Conservation (phyloP, 2,797 vertebrate species). For the Fistularia tabacaria region DNA sequence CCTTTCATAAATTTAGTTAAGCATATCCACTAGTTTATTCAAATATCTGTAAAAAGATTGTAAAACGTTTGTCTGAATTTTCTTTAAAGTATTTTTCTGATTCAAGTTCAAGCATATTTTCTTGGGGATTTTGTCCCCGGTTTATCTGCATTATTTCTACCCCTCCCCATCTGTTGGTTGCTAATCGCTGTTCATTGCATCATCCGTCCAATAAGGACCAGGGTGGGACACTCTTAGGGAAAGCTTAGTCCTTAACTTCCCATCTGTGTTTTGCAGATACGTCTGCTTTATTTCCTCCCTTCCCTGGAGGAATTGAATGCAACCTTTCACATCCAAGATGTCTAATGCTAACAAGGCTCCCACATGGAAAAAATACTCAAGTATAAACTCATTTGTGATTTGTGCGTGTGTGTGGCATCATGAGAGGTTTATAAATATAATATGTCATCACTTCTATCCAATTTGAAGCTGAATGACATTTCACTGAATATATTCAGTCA, state of each 20-base stretch:
- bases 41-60: too few species aligned
- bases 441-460: conserved; percentile 2
- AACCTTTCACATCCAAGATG: conserved; percentile 41
- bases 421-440: conserved; percentile 31
- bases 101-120: too few species aligned
- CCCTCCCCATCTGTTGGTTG: conserved; percentile 37
- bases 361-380: conserved; percentile 24
- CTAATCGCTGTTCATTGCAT: conserved; percentile 48
- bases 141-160: conserved; percentile 6
- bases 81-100: too few species aligned
- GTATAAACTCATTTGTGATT: conserved; percentile 33
- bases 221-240: conserved; percentile 24
- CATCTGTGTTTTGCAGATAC: conserved; percentile 60
- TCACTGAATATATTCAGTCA: conserved; percentile 33
- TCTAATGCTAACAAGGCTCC: conserved; percentile 30
- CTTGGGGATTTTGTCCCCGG: too few species aligned
- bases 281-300: conserved; percentile 12
- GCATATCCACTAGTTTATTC: too few species aligned
- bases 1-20: too few species aligned
- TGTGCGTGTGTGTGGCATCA: conserved; percentile 34
- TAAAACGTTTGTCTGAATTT: too few species aligned
- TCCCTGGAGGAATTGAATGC: conserved; percentile 32
- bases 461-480: conserved; percentile 37
- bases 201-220: conserved; percentile 41
- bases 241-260: conserved; percentile 46